Base-by-base conservation (phyloP, 2,888 invertebrate species). In the Tryphoninae sp. region DNA sequence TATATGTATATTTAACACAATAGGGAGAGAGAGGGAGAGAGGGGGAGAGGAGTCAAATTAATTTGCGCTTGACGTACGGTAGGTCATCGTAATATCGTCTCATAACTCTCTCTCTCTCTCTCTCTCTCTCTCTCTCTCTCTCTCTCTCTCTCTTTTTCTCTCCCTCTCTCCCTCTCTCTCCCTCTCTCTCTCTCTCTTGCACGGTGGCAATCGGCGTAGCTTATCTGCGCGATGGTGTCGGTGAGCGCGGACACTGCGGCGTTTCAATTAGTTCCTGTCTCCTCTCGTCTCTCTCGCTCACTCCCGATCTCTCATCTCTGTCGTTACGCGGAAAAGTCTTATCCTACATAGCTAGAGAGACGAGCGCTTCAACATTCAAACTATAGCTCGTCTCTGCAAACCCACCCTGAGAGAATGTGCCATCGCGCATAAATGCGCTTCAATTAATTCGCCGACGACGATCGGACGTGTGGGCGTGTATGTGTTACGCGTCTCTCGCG, bases 71-170 rank as follows among this genome's bases (percentile, higher is more conserved):
- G 90, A 89, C 89, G 88, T 89, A 89, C 89, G 89, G 86, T 68
- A 65, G 81, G 88, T 87, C 87, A 88, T 90, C 89, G 88, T 90
- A 91, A 91, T 91, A 91, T 91, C 87, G 89, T 89, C 89, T 89
- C 91, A 88, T 91, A 91, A 91, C 90, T 91, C 91, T 90, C 87
- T 45, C 45, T 2, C 45, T 19, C 19, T 19, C 19, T 19, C 19
- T 19, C 19, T 19, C 19, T 19, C 19, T 19, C 19, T 19, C 19
- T 19, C 19, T 19, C 19, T 19, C 19, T 19, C 19, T 19, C 19
- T 19, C 19, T 26, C 26, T 26, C 26, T 26, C 26, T 26, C 26
- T 26, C 26, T 26, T n/a, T n/a, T n/a, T n/a, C 19, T 19, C 19
- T 19, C 19, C 1, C 19, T 19, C 19, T 19, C 19, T 19, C 19